Percentiles rank a stretch among this genome's conserved stretches.
These are phyloP conservation scores for Mormyrus iriodes DNA, from an alignment of 2,113 vertebrate species.

Conservation along the genomic window DNA sequence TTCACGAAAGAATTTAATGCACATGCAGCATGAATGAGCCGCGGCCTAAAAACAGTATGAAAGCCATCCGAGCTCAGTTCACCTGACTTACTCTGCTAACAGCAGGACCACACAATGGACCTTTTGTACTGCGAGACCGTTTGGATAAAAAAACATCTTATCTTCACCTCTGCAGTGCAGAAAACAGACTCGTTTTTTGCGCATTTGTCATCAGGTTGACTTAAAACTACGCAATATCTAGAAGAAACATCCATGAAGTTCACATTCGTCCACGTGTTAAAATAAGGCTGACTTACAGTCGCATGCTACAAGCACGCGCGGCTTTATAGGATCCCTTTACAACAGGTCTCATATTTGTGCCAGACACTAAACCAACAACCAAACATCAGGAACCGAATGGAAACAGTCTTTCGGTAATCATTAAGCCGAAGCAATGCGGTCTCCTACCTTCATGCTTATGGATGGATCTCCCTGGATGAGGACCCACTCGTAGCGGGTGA, in stretches of 20 bases:
- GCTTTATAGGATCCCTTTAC: background rate
- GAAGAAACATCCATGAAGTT: conserved; percentile 28
- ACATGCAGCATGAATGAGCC: background rate
- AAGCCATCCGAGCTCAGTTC: background rate
- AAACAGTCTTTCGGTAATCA: background rate
- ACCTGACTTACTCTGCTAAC: background rate
- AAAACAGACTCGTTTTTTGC: conserved; percentile 11
- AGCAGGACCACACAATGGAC: background rate
- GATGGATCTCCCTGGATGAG: conserved; percentile 73
- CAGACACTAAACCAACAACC: background rate
- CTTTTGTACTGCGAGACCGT: conserved; percentile 25
- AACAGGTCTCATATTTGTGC: background rate
- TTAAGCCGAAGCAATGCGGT: background rate
- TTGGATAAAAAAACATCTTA: conserved; percentile 29
- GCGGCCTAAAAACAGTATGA: background rate
- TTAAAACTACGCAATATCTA: conserved; percentile 15
- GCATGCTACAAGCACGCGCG: background rate
- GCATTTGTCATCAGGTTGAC: conserved; percentile 29
- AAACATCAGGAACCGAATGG: background rate
- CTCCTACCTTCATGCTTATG: conserved; percentile 81
- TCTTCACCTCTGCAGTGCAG: conserved; percentile 33
- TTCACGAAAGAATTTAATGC: background rate
- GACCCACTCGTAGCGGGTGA: conserved; percentile 77
- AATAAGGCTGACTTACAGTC: background rate
- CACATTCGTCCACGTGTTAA: background rate